Percentiles rank a stretch among this genome's conserved stretches.
Conservation (phyloP, 2,888 invertebrate genomes). For the Noctuana brunneofusca region DNA sequence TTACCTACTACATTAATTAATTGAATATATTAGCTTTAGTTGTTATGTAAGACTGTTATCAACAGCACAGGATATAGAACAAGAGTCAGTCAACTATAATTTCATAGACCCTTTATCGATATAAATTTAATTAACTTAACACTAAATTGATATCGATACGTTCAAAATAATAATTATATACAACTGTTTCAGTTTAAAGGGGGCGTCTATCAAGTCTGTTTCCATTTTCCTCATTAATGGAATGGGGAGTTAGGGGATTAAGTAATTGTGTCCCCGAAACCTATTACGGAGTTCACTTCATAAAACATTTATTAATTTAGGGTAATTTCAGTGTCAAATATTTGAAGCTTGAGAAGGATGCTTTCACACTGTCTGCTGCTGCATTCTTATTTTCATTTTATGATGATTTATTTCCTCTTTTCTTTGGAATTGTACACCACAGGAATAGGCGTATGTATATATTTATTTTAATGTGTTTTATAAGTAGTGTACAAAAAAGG, state of each 20-base stretch:
- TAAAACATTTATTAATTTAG: constrained; percentile 24
- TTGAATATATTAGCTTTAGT: too few relatives aligned
- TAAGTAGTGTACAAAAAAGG: too few relatives aligned
- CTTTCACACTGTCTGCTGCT: too few relatives aligned
- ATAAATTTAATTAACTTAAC: not conserved
- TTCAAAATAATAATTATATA: constrained; percentile 21
- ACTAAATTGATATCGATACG: constrained; percentile 17
- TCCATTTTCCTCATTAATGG: constrained; percentile 21
- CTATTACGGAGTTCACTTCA: constrained; percentile 23
- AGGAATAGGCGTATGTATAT: too few relatives aligned
- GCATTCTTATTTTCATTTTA: too few relatives aligned
- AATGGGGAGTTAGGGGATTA: constrained; percentile 13
- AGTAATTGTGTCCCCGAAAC: constrained; percentile 23
- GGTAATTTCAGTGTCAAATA: constrained; percentile 13
- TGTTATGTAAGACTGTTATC: too few relatives aligned
- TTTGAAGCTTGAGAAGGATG: not conserved
- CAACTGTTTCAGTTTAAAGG: constrained; percentile 6
- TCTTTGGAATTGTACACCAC: too few relatives aligned
- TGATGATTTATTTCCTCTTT: too few relatives aligned
- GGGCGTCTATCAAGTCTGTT: constrained; percentile 8
- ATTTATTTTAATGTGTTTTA: too few relatives aligned
- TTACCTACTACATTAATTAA: too few relatives aligned
- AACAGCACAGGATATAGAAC: too few relatives aligned
- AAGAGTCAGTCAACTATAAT: too few relatives aligned
- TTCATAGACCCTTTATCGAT: not conserved